These are phyloP conservation scores for Drosophila guanche DNA, from an alignment of 1,140 invertebrate species.

Conservation along the genomic window DNA sequence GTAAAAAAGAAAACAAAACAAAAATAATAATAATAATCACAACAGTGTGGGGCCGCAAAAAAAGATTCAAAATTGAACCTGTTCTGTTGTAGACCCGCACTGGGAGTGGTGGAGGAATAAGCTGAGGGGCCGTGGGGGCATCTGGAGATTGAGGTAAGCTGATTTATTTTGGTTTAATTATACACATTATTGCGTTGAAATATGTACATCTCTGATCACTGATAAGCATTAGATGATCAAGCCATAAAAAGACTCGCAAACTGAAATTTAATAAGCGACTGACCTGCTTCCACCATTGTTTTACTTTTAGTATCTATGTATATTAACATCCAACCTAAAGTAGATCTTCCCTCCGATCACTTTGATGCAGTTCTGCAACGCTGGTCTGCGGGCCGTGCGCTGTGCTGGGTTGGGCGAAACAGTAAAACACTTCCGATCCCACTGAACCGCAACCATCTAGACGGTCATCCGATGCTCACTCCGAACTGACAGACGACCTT, in stretches of 20 bases:
- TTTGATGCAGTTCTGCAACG: slow-evolving; percentile 40
- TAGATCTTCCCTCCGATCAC: slow-evolving; percentile 5
- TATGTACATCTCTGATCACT: slow-evolving; percentile 12
- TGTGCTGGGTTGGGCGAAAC: slow-evolving; percentile 39
- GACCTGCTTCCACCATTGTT: slow-evolving; percentile 3
- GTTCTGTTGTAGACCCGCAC: slow-evolving; percentile 16
- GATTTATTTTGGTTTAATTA: slow-evolving; percentile 60
- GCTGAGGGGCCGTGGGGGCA: slow-evolving; percentile 2
- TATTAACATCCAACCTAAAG: neutral
- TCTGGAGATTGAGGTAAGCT: slow-evolving; percentile 66
- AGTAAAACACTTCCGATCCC: slow-evolving; percentile 49
- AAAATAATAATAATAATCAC: slow-evolving; percentile 2
- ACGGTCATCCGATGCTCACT: slow-evolving; percentile 17
- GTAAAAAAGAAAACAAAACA: slow-evolving; percentile 16
- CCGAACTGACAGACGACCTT: slow-evolving; percentile 35
- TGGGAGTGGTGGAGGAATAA: slow-evolving; percentile 1
- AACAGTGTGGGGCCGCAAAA: slow-evolving; percentile 1
- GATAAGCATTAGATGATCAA: slow-evolving; percentile 7
- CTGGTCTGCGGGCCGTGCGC: slow-evolving; percentile 15
- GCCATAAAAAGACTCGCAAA: slow-evolving; percentile 1
- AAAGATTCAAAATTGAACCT: slow-evolving; percentile 37
- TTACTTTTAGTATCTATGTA: neutral
- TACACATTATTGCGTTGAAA: slow-evolving; percentile 27
- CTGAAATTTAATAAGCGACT: slow-evolving; percentile 9
- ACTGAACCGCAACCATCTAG: slow-evolving; percentile 76